A percentile compares a stretch with the other conserved stretches of the same genome.
These are phyloP conservation scores for Thereva unica DNA, from an alignment of 2,888 invertebrate genomes.

Conservation along the genomic window DNA sequence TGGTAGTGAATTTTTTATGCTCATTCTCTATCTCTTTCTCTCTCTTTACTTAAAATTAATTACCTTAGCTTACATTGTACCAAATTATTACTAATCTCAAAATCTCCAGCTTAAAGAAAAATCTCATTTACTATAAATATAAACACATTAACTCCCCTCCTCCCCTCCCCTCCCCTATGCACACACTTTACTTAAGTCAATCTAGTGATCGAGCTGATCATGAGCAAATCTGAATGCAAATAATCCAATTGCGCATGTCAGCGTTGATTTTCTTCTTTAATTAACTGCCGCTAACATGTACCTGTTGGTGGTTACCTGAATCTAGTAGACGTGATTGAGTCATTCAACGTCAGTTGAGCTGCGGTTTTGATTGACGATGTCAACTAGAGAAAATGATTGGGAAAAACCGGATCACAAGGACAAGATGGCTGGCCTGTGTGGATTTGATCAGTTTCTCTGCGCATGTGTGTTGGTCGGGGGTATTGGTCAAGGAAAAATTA, in stretches of 20 bases:
- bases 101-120: no score
- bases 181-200: no score
- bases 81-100: no score
- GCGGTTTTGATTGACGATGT: constrained; percentile 31
- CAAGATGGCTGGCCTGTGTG: constrained; percentile 30
- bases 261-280: constrained; percentile 22
- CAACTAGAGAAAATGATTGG: constrained; percentile 29
- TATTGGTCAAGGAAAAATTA: constrained; percentile 27
- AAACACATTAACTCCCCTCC: no score
- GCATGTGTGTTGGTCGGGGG: neutral
- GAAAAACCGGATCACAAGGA: constrained; percentile 29
- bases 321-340: constrained; percentile 18
- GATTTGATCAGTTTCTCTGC: constrained; percentile 25
- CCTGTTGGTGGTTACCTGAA: neutral
- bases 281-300: neutral
- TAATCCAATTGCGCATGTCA: constrained; percentile 32
- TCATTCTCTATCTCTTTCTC: no score
- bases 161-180: no score
- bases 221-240: constrained; percentile 24
- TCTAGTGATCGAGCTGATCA: neutral
- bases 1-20: no score
- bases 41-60: no score
- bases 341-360: constrained; percentile 19
- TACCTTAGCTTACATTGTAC: no score
- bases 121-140: no score